Base-by-base conservation (phyloP, 1,140 invertebrate genomes). In the Coptotermes formosanus region DNA sequence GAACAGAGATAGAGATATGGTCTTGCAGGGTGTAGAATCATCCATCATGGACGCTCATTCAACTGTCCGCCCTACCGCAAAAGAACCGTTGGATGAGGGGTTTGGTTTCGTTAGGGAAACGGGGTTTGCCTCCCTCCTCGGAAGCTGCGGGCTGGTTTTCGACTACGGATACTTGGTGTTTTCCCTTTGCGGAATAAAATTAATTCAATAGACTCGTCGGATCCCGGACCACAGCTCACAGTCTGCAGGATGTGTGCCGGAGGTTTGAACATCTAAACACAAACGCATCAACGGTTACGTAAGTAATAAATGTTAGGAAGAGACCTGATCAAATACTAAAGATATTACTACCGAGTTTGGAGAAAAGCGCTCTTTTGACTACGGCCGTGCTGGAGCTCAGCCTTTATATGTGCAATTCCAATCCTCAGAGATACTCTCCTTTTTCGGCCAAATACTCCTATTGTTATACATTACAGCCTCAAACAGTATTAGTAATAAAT, bases 31-130 rank as follows among this genome's bases (percentile, higher is more conserved):
- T 21, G 52, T 55, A 55, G 25, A 75, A 25, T 30, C 64, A 75
- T 75, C 64, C 64, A 75, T 75, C 64, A 75, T 75, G 64, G 64
- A 30, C 64, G 64, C 14, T 75, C 64, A 75, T 75, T 75, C 64
- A 75, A 16, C 64, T 75, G 64, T 75, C 64, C 64, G 64, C 64
- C 64, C 64, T 30, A 16, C 2, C 64, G 25, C 64, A 75, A n/a
- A 75, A 75, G 64, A 75, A 55, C 16, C 52, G 14, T 21, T 21
- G 52, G 45, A 48, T 48, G 45, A 48, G 45, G 45, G 45, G 45
- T 48, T 38, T 48, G 45, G 2, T 48, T 48, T 55, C 52, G 16
- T 55, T 19, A 21, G 19, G 3, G 64, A 30, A n/a, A n/a, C 16
- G n/a, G 64, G 64, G 64, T 25, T 75, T 75, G 64, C 25, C 64